Conservation (phyloP, 2,888 invertebrate species). For the Allolobophora icterica region DNA sequence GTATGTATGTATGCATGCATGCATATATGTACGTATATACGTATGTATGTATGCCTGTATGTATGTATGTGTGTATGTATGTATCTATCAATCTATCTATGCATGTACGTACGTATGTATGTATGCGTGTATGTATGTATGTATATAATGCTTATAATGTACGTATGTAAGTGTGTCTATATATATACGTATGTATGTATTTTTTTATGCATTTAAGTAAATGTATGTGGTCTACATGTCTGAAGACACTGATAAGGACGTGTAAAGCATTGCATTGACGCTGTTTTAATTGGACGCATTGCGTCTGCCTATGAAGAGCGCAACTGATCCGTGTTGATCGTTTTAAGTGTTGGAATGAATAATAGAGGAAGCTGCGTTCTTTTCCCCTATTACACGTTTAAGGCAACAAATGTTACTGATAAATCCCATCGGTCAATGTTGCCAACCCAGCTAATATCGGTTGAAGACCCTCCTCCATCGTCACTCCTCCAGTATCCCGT, state of each 20-base stretch:
- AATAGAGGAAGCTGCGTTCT: not conserved
- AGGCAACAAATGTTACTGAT: not conserved
- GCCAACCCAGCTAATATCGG: not conserved
- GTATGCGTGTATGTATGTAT: no score
- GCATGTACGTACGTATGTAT: no score
- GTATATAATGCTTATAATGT: no score
- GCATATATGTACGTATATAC: no score
- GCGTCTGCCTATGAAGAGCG: not conserved
- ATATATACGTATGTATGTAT: no score
- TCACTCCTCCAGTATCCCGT: not conserved
- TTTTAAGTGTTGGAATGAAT: not conserved
- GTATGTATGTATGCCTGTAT: no score
- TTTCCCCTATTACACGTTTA: not conserved
- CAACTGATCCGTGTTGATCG: not conserved
- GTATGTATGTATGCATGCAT: no score
- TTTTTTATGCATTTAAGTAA: not conserved
- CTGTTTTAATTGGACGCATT: not conserved
- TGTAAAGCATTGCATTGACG: not conserved
- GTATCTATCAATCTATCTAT: no score
- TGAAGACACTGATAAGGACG: not conserved
- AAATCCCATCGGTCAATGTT: not conserved
- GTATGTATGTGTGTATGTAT: no score
- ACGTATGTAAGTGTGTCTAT: no score
- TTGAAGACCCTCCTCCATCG: not conserved
- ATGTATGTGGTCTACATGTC: not conserved